Evolutionary conservation across 1,140 invertebrate species (phyloP).

Genomic region (Drosophila saltans): DNA sequence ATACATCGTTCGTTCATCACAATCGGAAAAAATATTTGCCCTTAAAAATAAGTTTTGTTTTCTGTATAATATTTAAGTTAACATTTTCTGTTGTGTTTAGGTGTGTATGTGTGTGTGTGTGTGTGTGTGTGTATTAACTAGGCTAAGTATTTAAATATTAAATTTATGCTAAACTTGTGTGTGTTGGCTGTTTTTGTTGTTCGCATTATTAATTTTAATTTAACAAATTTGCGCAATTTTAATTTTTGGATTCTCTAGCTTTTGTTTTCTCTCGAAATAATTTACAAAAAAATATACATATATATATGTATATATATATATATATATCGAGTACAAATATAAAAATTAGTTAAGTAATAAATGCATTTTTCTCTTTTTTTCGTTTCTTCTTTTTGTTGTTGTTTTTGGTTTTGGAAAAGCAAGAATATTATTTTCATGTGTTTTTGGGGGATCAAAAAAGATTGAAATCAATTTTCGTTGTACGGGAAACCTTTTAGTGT

Average conservation of each 20-base stretch:
- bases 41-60: conserved; percentile 64
- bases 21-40: conserved; percentile 71
- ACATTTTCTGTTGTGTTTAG: conserved; percentile 48
- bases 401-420: conserved; percentile 62
- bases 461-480: conserved; percentile 78
- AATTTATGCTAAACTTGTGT: conserved; percentile 74
- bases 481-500: conserved; percentile 77
- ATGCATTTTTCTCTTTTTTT: conserved; percentile 61
- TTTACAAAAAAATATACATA: conserved; percentile 71
- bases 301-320: conserved; percentile 30
- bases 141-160: conserved; percentile 72
- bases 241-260: conserved; percentile 83
- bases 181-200: conserved; percentile 65
- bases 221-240: conserved; percentile 55
- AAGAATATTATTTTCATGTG: conserved; percentile 48
- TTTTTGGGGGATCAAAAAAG: conserved; percentile 32
- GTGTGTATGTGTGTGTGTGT: conserved; percentile 18
- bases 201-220: conserved; percentile 61
- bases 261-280: conserved; percentile 74
- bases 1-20: conserved; percentile 50
- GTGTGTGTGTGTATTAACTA: conserved; percentile 51
- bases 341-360: conserved; percentile 82
- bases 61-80: conserved; percentile 55
- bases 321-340: conserved; percentile 56
- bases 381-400: conserved; percentile 17